Evolutionary conservation across 1,140 invertebrate genomes (phyloP).

Genomic region (Mizuhopecten yessoensis): DNA sequence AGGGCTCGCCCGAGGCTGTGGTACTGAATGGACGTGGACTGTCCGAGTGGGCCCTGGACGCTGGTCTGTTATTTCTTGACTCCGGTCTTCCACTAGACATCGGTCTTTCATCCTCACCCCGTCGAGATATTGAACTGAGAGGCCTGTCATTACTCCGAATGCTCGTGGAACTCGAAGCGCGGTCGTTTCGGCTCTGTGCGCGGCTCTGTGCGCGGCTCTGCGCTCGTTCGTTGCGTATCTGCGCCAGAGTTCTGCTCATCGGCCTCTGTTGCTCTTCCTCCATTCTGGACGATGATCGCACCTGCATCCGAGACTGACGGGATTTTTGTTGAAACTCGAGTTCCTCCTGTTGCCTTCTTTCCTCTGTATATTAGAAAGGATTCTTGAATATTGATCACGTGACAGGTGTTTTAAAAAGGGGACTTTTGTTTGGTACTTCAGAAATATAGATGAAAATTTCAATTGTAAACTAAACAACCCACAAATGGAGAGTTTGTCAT

Average conservation of each 20-base stretch:
- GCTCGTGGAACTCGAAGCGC: neutral
- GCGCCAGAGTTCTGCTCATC: neutral
- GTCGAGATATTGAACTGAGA: neutral
- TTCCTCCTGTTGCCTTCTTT: slow-evolving; percentile 6
- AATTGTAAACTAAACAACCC: too few species aligned
- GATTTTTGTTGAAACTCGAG: neutral
- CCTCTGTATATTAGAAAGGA: neutral
- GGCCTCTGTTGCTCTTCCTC: neutral
- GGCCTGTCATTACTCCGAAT: neutral
- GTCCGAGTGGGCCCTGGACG: neutral
- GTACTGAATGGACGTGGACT: slow-evolving; percentile 6
- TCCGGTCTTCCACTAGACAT: neutral
- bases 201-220: neutral
- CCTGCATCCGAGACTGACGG: neutral
- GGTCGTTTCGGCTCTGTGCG: neutral
- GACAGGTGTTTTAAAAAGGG: too few species aligned
- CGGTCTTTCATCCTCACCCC: neutral
- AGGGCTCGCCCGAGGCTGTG: neutral
- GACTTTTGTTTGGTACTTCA: too few species aligned
- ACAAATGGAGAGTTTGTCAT: too few species aligned
- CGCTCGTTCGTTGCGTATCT: slow-evolving; percentile 7
- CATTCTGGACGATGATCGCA: neutral
- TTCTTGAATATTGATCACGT: too few species aligned
- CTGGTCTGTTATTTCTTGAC: neutral
- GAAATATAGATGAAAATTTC: too few species aligned